phyloP scores from a whole-genome alignment of 2,888 invertebrate genomes.

The Salpingus planirostris region DNA sequence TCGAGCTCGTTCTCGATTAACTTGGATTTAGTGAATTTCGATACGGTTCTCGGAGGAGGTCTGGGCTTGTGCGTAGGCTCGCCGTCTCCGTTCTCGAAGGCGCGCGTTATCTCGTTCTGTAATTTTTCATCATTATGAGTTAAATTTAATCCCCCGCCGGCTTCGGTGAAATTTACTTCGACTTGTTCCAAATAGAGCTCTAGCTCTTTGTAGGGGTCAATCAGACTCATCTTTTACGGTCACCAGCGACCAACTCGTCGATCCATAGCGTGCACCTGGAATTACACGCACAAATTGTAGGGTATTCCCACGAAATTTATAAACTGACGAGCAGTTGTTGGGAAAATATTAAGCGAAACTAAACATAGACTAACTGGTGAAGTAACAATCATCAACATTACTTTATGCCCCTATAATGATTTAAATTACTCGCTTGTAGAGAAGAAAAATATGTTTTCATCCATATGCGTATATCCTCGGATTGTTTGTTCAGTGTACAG shows the following conservation, averaged over 20 bases:
- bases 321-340: too few relatives aligned
- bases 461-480: background rate
- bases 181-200: conserved; percentile 45
- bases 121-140: background rate
- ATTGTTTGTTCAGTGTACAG: conserved; percentile 4
- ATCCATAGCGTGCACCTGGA: conserved; percentile 26
- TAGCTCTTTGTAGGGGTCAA: conserved; percentile 43
- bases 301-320: too few relatives aligned
- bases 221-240: conserved; percentile 27
- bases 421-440: too few relatives aligned
- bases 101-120: conserved; percentile 31
- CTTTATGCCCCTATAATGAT: too few relatives aligned
- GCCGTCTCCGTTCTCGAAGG: conserved; percentile 27
- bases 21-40: too few relatives aligned
- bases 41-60: too few relatives aligned
- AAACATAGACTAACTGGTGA: too few relatives aligned
- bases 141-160: too few relatives aligned
- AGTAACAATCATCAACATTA: too few relatives aligned
- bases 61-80: too few relatives aligned
- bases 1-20: conserved; percentile 26
- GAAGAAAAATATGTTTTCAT: background rate
- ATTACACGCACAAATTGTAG: background rate
- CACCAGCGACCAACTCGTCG: conserved; percentile 20
- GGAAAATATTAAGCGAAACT: too few relatives aligned
- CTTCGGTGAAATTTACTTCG: conserved; percentile 38